phyloP scores from a whole-genome alignment of 2,797 vertebrate genomes.

The Hyperoplus lanceolatus region DNA sequence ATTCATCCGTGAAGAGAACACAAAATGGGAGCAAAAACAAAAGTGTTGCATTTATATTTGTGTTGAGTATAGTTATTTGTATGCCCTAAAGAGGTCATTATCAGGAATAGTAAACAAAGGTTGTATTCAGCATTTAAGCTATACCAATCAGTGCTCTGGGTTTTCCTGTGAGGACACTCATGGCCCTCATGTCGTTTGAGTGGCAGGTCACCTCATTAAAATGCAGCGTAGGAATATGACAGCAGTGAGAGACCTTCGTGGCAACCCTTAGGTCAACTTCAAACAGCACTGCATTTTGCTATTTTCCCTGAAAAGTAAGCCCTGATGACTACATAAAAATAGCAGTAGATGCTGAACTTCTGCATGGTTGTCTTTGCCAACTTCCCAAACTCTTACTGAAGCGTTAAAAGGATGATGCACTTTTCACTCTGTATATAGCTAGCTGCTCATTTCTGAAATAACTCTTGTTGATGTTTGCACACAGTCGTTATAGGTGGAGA shows the following conservation, averaged over 20 bases:
- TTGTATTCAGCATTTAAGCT: constrained; percentile 2
- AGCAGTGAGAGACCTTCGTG: constrained; percentile 13
- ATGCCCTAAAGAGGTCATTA: neutral
- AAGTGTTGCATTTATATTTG: no score
- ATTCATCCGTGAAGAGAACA: no score
- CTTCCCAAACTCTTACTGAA: neutral
- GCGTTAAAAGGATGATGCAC: neutral
- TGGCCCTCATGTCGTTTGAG: constrained; percentile 7
- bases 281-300: neutral
- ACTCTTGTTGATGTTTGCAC: neutral
- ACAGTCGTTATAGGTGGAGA: neutral
- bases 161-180: constrained; percentile 7
- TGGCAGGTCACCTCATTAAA: constrained; percentile 32
- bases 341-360: neutral
- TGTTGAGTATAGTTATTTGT: neutral
- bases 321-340: neutral
- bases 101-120: neutral
- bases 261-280: constrained; percentile 22
- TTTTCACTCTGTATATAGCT: neutral
- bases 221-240: constrained; percentile 13
- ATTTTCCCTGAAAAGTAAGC: constrained; percentile 21
- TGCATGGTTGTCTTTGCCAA: neutral
- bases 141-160: neutral
- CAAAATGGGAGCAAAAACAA: no score
- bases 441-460: neutral